A percentile compares a stretch with the other conserved stretches of the same genome.
Conservation (phyloP, 2,113 vertebrate genomes). For the Leucoraja erinaceus region DNA sequence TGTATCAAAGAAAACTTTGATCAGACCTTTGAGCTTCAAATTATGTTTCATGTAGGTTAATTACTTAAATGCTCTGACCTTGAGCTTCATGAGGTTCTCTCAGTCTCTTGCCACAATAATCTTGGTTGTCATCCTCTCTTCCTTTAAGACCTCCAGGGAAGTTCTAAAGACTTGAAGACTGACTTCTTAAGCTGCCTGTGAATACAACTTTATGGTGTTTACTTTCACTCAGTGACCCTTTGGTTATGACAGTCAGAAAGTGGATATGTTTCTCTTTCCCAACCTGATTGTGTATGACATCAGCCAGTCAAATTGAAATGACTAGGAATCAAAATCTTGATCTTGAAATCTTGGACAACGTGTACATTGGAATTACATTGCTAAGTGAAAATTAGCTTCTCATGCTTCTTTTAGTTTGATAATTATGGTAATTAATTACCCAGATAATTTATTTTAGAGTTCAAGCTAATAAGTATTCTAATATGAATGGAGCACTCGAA, state of each 20-base stretch:
- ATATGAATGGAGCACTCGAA: neutral
- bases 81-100: neutral
- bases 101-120: neutral
- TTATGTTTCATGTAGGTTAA: neutral
- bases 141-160: neutral
- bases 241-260: neutral
- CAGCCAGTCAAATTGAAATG: neutral
- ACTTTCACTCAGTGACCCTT: too few relatives aligned
- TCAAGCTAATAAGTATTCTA: neutral
- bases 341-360: neutral
- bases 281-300: neutral
- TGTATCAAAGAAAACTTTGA: neutral
- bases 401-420: neutral
- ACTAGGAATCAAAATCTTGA: neutral
- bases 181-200: neutral
- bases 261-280: neutral
- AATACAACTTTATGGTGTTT: neutral
- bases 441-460: neutral
- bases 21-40: neutral
- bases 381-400: neutral
- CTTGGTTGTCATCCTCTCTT: neutral
- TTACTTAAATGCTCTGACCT: neutral
- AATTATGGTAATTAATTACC: neutral
- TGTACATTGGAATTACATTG: neutral
- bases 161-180: neutral